Evolutionary conservation across 2,797 vertebrate genomes (phyloP).

Genomic region (Liparis tanakae): DNA sequence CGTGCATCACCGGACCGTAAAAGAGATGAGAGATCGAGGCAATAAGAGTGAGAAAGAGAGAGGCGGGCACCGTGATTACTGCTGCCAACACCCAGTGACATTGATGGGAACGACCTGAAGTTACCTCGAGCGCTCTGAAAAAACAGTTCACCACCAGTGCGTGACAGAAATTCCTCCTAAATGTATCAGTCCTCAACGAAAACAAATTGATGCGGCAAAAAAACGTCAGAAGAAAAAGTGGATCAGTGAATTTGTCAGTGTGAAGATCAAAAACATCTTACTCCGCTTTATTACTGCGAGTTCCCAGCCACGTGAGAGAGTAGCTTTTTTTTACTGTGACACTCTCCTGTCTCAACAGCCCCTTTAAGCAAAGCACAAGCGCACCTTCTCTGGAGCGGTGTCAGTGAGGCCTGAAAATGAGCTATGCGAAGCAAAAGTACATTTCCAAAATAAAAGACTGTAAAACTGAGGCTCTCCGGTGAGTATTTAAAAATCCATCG

Average conservation of each 20-base stretch:
- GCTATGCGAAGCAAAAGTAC: constrained; percentile 31
- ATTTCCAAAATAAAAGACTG: constrained; percentile 45
- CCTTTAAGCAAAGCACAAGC: constrained; percentile 25
- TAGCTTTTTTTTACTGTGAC: neutral
- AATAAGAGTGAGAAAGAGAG: constrained; percentile 34
- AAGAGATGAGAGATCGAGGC: constrained; percentile 53
- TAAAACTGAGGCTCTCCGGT: constrained; percentile 33
- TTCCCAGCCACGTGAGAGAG: neutral
- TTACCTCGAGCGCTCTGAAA: constrained; percentile 24
- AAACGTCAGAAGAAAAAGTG: constrained; percentile 18
- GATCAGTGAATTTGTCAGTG: constrained; percentile 45
- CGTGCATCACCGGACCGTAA: constrained; percentile 35
- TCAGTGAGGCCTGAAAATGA: constrained; percentile 3
- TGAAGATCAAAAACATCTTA: constrained; percentile 46
- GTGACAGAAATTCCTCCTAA: constrained; percentile 37
- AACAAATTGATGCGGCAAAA: constrained; percentile 28
- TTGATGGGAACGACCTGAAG: constrained; percentile 52
- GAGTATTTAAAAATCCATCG: constrained; percentile 59
- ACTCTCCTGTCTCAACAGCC: constrained; percentile 3
- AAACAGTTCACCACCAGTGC: constrained; percentile 26
- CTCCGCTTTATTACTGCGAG: neutral
- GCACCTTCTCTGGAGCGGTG: constrained; percentile 7
- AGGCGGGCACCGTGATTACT: constrained; percentile 40
- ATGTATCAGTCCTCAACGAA: constrained; percentile 46
- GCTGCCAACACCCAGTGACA: constrained; percentile 50